Conservation (phyloP, 1,140 invertebrate genomes). For the Diplogasteroides magnus region DNA sequence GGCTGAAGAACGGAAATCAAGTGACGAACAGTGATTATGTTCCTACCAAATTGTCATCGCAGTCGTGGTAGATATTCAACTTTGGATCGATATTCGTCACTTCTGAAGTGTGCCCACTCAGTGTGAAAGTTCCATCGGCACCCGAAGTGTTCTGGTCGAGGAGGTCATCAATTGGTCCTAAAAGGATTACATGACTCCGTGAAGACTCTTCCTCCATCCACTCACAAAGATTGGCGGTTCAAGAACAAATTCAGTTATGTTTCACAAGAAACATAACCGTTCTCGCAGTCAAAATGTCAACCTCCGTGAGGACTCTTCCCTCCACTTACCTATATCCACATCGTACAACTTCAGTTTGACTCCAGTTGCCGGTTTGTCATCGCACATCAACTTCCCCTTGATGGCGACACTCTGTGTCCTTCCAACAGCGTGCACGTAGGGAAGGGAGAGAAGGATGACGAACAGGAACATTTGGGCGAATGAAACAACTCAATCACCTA, state of each 20-base stretch:
- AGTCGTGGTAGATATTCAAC: slow-evolving; percentile 37
- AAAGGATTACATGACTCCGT: too few species aligned
- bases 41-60: slow-evolving; percentile 16
- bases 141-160: slow-evolving; percentile 29
- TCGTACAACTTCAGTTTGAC: slow-evolving; percentile 9
- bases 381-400: slow-evolving; percentile 6
- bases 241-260: not conserved
- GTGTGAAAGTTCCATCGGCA: slow-evolving; percentile 22
- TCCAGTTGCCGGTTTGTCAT: slow-evolving; percentile 2
- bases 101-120: slow-evolving; percentile 24
- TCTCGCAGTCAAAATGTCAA: too few species aligned
- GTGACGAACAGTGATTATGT: not conserved
- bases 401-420: not conserved
- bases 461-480: too few species aligned
- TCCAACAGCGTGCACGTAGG: not conserved
- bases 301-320: too few species aligned
- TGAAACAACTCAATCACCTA: too few species aligned
- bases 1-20: slow-evolving; percentile 22
- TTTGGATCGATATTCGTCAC: slow-evolving; percentile 33
- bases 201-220: too few species aligned
- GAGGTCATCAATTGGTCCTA: slow-evolving; percentile 22
- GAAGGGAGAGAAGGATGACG: not conserved
- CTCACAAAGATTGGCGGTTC: too few species aligned
- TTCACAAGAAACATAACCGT: too few species aligned
- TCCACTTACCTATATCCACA: not conserved